A percentile compares a stretch with the other conserved stretches of the same genome.
Conservation (phyloP, 2,113 vertebrate genomes). For the Petromus typicus region DNA sequence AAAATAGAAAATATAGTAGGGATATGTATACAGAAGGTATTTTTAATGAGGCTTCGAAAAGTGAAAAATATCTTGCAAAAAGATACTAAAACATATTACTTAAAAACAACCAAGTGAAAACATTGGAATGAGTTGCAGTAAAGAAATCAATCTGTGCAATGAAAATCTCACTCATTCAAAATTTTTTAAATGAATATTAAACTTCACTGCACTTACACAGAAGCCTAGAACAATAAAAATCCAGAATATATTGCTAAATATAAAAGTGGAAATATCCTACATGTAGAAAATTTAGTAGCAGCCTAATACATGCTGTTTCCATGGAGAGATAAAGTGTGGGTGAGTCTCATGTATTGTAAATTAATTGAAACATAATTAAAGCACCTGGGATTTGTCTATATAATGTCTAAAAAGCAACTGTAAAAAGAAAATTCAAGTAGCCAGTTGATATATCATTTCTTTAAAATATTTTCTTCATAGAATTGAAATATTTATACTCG, state of each 20-base stretch:
- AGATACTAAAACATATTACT: background rate
- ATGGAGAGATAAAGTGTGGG: constrained; percentile 76
- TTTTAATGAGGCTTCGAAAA: background rate
- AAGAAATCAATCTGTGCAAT: background rate
- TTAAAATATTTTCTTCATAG: constrained; percentile 29
- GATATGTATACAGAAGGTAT: background rate
- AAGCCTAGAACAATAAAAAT: constrained; percentile 27
- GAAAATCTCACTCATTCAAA: background rate
- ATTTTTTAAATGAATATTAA: constrained; percentile 51
- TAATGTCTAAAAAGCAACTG: constrained; percentile 29
- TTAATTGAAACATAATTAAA: constrained; percentile 76
- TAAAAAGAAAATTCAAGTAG: constrained; percentile 47
- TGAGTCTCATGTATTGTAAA: constrained; percentile 69
- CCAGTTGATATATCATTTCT: background rate
- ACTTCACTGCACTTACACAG: constrained; percentile 26
- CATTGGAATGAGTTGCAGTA: background rate
- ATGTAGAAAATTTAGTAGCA: constrained; percentile 69
- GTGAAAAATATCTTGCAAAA: background rate
- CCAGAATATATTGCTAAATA: constrained; percentile 62
- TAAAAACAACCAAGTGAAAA: background rate
- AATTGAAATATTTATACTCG: constrained; percentile 11
- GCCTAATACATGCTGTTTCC: constrained; percentile 78
- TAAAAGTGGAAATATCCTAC: constrained; percentile 70
- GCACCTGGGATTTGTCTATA: constrained; percentile 41
- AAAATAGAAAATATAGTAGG: background rate